Evolutionary conservation across 1,140 invertebrate species (phyloP).

Genomic region (Apis dorsata): DNA sequence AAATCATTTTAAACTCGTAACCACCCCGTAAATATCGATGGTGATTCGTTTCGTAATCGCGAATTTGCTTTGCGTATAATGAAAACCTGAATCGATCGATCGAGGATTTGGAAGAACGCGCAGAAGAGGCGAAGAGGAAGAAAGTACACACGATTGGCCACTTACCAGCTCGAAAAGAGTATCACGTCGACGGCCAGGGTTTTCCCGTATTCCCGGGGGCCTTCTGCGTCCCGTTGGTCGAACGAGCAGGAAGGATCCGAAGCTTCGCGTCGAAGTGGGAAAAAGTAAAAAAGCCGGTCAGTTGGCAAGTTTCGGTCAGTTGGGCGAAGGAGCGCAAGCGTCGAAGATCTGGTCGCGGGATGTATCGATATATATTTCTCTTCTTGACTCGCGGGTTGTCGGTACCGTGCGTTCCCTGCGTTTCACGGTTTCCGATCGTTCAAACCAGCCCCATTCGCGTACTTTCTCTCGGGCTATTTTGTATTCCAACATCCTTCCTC

Average conservation of each 20-base stretch:
- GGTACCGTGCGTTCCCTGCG: neutral
- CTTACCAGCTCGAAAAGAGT: constrained; percentile 59
- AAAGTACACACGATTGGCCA: constrained; percentile 56
- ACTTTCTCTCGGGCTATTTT: neutral
- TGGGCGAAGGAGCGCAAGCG: constrained; percentile 40
- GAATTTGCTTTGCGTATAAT: neutral
- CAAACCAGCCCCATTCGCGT: neutral
- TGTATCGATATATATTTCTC: constrained; percentile 35
- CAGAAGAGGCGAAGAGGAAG: neutral
- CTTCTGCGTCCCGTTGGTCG: constrained; percentile 42
- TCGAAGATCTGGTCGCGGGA: constrained; percentile 48
- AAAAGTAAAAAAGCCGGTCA: constrained; percentile 9
- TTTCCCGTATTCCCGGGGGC: constrained; percentile 55
- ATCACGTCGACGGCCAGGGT: constrained; percentile 26
- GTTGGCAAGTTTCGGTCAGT: constrained; percentile 14
- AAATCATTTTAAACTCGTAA: too few species aligned
- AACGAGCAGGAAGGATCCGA: constrained; percentile 40
- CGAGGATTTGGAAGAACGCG: neutral
- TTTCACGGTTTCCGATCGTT: too few species aligned
- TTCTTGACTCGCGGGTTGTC: neutral
- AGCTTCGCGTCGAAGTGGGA: constrained; percentile 22
- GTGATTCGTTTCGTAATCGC: too few species aligned
- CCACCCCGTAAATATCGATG: too few species aligned
- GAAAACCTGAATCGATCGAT: neutral
- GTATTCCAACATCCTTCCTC: constrained; percentile 51